phyloP scores from a whole-genome alignment of 2,797 vertebrate species.

The Peromyscus melanophrys region DNA sequence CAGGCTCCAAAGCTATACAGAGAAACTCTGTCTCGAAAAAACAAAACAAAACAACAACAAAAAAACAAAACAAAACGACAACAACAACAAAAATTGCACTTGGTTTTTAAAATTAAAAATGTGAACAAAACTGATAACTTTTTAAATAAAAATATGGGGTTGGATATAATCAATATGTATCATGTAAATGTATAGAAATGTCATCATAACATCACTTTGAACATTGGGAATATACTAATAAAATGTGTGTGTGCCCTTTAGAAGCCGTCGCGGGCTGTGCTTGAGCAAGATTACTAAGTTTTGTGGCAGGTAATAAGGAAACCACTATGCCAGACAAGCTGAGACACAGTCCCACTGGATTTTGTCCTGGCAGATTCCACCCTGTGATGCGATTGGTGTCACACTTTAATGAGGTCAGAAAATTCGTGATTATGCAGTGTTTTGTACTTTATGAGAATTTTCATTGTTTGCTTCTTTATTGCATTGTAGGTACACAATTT shows the following conservation, averaged over 20 bases:
- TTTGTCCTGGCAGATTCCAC: not conserved
- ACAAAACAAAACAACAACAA: too few species aligned
- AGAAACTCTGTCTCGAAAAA: too few species aligned
- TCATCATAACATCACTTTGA: not conserved
- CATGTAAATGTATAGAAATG: not conserved
- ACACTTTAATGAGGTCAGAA: not conserved
- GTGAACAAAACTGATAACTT: not conserved
- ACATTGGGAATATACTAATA: not conserved
- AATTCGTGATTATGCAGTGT: not conserved
- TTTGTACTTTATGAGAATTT: not conserved
- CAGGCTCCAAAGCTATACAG: too few species aligned
- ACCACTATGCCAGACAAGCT: not conserved
- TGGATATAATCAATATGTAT: not conserved
- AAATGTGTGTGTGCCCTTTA: not conserved
- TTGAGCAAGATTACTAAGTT: not conserved
- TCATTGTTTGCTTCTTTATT: slow-evolving; percentile 32
- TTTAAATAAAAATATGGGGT: not conserved
- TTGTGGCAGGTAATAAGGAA: not conserved
- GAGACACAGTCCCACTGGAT: not conserved
- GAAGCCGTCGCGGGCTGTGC: not conserved
- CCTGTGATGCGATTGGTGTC: not conserved
- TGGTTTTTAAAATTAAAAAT: slow-evolving; percentile 35
- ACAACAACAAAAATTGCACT: slow-evolving; percentile 16
- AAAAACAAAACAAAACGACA: too few species aligned
- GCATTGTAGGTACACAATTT: slow-evolving; percentile 1